phyloP scores from a whole-genome alignment of 1,140 invertebrate genomes.

The Leptopilina clavipes region DNA sequence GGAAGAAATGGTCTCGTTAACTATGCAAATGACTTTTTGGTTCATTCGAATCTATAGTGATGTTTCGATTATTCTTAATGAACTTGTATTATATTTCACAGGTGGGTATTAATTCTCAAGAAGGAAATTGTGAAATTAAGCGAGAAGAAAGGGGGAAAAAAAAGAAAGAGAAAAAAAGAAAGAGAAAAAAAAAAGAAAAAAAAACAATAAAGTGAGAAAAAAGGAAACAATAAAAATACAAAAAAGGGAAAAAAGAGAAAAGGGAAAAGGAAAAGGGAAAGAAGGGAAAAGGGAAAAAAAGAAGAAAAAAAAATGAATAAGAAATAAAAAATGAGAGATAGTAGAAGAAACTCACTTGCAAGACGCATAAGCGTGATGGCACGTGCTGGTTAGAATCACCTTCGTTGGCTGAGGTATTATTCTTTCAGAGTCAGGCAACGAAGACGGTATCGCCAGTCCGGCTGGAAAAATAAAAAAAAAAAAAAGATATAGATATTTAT shows the following conservation, averaged over 20 bases:
- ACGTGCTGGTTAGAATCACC: conserved; percentile 69
- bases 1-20: conserved; percentile 51
- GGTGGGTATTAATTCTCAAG: conserved; percentile 11
- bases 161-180: too few species aligned
- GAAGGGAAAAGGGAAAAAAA: too few species aligned
- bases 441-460: conserved; percentile 54
- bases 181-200: too few species aligned
- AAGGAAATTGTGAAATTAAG: conserved; percentile 11
- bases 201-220: too few species aligned
- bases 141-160: too few species aligned
- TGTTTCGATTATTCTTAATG: conserved; percentile 25
- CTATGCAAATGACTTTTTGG: conserved; percentile 45
- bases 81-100: conserved; percentile 40
- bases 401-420: conserved; percentile 66
- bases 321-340: conserved; percentile 40
- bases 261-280: too few species aligned
- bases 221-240: too few species aligned
- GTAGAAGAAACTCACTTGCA: conserved; percentile 69
- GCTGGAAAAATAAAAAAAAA: conserved; percentile 47
- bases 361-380: conserved; percentile 70
- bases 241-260: too few species aligned
- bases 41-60: conserved; percentile 41
- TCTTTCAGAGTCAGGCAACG: conserved; percentile 63
- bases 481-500: conserved; percentile 35
- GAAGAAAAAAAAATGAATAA: neutral